These are phyloP conservation scores for Eupithecia vulgata DNA, from an alignment of 2,888 invertebrate genomes.

Conservation along the genomic window DNA sequence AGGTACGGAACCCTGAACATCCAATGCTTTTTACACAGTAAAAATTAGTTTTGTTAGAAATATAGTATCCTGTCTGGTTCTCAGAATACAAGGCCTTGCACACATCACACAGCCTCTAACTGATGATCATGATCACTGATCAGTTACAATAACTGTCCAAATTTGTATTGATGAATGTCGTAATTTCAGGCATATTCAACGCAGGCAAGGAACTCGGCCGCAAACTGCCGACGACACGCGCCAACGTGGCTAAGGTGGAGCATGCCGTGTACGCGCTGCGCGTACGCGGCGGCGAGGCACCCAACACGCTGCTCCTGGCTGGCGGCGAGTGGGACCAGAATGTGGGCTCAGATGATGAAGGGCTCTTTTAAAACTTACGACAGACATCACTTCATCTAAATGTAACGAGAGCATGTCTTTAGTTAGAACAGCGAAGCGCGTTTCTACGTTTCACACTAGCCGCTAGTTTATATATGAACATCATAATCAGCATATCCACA, in stretches of 20 bases:
- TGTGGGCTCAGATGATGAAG: constrained; percentile 65
- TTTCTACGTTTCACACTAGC: neutral
- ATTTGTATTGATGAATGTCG: neutral
- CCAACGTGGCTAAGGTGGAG: constrained; percentile 93
- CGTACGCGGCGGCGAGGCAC: constrained; percentile 92
- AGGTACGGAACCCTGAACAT: no score
- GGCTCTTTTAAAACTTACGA: constrained; percentile 55
- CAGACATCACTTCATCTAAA: neutral
- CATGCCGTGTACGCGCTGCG: constrained; percentile 91
- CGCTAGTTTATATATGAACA: no score
- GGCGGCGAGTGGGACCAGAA: constrained; percentile 43
- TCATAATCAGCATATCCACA: no score
- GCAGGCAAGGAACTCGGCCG: constrained; percentile 85
- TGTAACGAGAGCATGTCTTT: neutral
- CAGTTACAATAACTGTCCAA: neutral
- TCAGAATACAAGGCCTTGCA: no score
- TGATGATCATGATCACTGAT: no score
- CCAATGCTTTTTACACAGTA: neutral
- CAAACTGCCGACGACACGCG: constrained; percentile 88
- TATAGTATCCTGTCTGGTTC: no score
- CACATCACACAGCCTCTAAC: no score
- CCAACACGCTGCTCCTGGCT: constrained; percentile 75
- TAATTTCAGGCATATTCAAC: constrained; percentile 59
- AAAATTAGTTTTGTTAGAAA: no score
- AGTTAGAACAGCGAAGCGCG: neutral